Conservation (phyloP, 2,888 invertebrate genomes). For the Trypoxylon attenuatum region DNA sequence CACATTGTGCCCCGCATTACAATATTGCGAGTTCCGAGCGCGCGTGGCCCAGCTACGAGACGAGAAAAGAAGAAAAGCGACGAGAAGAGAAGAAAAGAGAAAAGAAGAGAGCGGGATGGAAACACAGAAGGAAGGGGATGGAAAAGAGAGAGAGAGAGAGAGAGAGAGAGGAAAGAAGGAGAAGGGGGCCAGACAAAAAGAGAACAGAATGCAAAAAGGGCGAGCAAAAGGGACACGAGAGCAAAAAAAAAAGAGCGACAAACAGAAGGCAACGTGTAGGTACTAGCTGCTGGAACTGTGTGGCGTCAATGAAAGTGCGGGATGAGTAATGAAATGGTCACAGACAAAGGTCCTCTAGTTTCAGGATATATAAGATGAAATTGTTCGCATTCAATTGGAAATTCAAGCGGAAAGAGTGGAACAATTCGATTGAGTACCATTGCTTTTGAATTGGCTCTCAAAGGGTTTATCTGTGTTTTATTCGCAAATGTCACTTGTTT, state of each 20-base stretch:
- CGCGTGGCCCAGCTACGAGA: conserved; percentile 8
- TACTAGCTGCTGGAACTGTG: too few species aligned
- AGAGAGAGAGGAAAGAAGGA: background rate
- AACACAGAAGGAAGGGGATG: background rate
- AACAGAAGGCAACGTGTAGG: conserved; percentile 43
- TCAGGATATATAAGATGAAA: conserved; percentile 57
- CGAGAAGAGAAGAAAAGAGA: conserved; percentile 6
- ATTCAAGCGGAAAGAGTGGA: background rate
- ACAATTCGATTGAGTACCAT: conserved; percentile 37
- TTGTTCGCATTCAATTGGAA: conserved; percentile 43
- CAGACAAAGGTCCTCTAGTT: conserved; percentile 59
- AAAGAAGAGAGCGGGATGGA: conserved; percentile 1
- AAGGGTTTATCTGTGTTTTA: too few species aligned
- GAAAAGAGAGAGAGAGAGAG: background rate
- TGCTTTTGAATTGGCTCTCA: conserved; percentile 45
- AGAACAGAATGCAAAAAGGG: conserved; percentile 8
- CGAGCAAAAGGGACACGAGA: conserved; percentile 2
- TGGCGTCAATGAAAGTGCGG: conserved; percentile 45
- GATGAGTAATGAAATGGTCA: conserved; percentile 66
- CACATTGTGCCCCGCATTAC: conserved; percentile 58
- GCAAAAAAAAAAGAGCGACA: conserved; percentile 24
- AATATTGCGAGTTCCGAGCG: conserved; percentile 54
- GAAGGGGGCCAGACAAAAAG: conserved; percentile 9
- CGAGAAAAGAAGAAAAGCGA: conserved; percentile 9
- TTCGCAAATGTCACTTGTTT: too few species aligned